These are phyloP conservation scores for Eueremaeus valkanovi DNA, from an alignment of 2,888 invertebrate genomes.

Conservation along the genomic window DNA sequence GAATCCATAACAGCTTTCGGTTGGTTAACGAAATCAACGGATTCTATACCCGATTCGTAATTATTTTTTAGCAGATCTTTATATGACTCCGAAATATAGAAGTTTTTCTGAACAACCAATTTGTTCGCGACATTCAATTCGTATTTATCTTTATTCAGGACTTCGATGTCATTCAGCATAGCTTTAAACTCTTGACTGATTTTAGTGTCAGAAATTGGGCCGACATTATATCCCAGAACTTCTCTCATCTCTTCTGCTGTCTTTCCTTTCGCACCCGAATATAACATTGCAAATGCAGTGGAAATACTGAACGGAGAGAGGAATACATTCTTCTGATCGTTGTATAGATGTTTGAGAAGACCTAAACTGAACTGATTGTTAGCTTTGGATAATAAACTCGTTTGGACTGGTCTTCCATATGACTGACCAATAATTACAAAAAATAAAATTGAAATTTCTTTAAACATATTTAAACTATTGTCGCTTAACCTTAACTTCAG, in stretches of 20 bases:
- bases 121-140: slow-evolving; percentile 33
- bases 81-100: slow-evolving; percentile 22
- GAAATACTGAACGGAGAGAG: slow-evolving; percentile 45
- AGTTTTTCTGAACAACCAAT: slow-evolving; percentile 4
- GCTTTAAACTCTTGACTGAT: slow-evolving; percentile 39
- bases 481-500: no score
- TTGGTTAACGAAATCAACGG: slow-evolving; percentile 42
- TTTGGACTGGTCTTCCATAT: not conserved
- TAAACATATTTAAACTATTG: slow-evolving; percentile 5
- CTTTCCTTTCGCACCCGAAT: slow-evolving; percentile 40
- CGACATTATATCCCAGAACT: slow-evolving; percentile 12
- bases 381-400: not conserved
- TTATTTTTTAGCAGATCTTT: slow-evolving; percentile 38
- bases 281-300: slow-evolving; percentile 43
- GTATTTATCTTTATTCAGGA: not conserved
- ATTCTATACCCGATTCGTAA: slow-evolving; percentile 44
- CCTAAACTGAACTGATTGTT: not conserved
- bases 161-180: slow-evolving; percentile 36
- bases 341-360: not conserved
- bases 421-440: not conserved
- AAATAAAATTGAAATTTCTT: not conserved
- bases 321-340: slow-evolving; percentile 41
- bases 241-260: slow-evolving; percentile 43
- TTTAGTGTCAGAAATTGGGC: not conserved
- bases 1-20: slow-evolving; percentile 28